Percentiles rank a stretch among this genome's conserved stretches.
These are phyloP conservation scores for Vipera ursinii DNA, from an alignment of 2,797 vertebrate genomes.

Conservation along the genomic window DNA sequence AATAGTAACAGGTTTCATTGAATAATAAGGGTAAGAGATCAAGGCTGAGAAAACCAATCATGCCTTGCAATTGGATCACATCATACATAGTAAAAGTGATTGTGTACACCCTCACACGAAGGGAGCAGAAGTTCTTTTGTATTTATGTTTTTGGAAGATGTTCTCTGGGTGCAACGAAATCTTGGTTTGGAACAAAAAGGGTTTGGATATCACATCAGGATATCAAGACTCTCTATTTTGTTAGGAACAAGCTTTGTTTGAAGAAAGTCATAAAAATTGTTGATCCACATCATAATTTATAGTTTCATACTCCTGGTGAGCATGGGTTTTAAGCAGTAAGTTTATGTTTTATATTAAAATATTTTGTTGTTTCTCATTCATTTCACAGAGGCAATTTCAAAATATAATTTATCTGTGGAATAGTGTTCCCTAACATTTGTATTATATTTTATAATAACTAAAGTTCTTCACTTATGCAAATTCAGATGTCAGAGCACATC, in stretches of 20 bases:
- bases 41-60: not conserved
- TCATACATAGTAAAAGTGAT: too few species aligned
- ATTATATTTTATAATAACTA: not conserved
- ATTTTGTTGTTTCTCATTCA: not conserved
- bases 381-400: not conserved
- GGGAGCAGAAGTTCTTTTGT: too few species aligned
- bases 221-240: not conserved
- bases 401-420: not conserved
- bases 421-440: not conserved
- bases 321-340: not conserved
- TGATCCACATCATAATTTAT: not conserved
- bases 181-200: too few species aligned
- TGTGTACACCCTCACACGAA: too few species aligned
- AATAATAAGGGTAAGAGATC: not conserved
- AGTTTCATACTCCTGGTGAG: not conserved
- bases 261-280: not conserved
- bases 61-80: not conserved
- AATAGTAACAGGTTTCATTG: not conserved
- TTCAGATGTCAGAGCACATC: not conserved
- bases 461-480: not conserved
- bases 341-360: not conserved
- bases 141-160: too few species aligned
- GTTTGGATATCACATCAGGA: not conserved
- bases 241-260: not conserved
- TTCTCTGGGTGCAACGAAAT: too few species aligned